A percentile compares a stretch with the other conserved stretches of the same genome.
These are phyloP conservation scores for Osmerus eperlanus DNA, from an alignment of 2,113 vertebrate genomes.

Conservation along the genomic window DNA sequence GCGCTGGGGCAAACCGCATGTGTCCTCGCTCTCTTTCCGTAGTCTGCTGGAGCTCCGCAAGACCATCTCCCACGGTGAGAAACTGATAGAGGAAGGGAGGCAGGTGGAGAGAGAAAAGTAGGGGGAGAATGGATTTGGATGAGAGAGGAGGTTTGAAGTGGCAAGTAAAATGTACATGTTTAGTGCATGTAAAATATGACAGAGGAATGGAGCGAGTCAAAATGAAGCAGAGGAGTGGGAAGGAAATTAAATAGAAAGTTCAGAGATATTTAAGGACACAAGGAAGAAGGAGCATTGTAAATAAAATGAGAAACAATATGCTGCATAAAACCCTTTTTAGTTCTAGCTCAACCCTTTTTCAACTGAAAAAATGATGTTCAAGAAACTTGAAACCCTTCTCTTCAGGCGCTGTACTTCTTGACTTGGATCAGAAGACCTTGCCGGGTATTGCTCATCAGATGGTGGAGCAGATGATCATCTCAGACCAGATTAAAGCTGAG, in stretches of 20 bases:
- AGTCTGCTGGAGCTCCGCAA: conserved; percentile 90
- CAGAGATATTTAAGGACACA: no score
- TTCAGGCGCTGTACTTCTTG: conserved; percentile 88
- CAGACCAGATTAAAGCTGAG: conserved; percentile 94
- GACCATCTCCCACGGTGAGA: conserved; percentile 87
- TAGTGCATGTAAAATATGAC: not conserved
- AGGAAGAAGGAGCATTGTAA: no score
- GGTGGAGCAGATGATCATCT: conserved; percentile 98
- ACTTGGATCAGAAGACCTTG: conserved; percentile 93
- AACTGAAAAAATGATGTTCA: not conserved
- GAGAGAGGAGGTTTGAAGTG: not conserved
- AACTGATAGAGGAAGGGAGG: not conserved
- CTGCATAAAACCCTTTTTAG: no score
- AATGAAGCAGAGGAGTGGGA: no score
- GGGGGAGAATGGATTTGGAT: not conserved
- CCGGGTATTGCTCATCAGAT: conserved; percentile 95
- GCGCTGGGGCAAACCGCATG: conserved; percentile 97
- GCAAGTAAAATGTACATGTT: not conserved
- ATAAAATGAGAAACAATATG: no score
- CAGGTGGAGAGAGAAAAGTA: not conserved
- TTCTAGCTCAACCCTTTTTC: not conserved
- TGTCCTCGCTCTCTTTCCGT: conserved; percentile 94
- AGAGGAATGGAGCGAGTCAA: not conserved
- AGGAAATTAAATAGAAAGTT: no score
- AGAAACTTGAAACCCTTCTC: not conserved